A percentile compares a stretch with the other conserved stretches of the same genome.
These are phyloP conservation scores for Drosophila quadrilineata DNA, from an alignment of 1,140 invertebrate species.

Conservation along the genomic window DNA sequence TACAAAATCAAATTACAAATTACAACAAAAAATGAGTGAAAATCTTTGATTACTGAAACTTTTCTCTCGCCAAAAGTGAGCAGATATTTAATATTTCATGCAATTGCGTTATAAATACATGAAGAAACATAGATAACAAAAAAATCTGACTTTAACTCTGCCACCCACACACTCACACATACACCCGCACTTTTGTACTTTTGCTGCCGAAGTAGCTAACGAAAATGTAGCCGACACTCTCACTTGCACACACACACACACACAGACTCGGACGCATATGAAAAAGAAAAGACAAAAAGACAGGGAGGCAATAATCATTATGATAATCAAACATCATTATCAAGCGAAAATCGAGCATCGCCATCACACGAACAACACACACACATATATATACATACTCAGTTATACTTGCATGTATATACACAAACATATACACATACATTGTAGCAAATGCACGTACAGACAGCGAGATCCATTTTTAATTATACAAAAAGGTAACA, in stretches of 20 bases:
- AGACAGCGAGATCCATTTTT: constrained; percentile 57
- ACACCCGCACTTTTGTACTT: too few species aligned
- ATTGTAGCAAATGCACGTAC: constrained; percentile 34
- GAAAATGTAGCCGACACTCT: constrained; percentile 20
- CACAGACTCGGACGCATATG: not conserved
- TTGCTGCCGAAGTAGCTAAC: constrained; percentile 22
- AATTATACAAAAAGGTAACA: constrained; percentile 57
- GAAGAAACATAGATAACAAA: not conserved
- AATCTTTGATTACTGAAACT: constrained; percentile 13
- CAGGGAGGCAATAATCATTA: constrained; percentile 38
- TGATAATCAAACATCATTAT: constrained; percentile 46
- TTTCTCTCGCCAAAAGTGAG: too few species aligned
- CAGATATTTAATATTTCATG: too few species aligned
- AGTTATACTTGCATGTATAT: constrained; percentile 3
- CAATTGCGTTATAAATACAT: constrained; percentile 1
- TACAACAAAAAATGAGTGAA: constrained; percentile 16
- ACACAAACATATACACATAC: constrained; percentile 11
- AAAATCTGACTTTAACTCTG: constrained; percentile 28
- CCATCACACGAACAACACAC: constrained; percentile 17
- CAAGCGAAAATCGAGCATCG: constrained; percentile 44
- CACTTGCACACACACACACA: constrained; percentile 21
- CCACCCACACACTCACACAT: constrained; percentile 38
- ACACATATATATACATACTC: constrained; percentile 19
- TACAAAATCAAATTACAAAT: constrained; percentile 16
- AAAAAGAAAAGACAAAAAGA: constrained; percentile 32